These are phyloP conservation scores for Parnassius mnemosyne DNA, from an alignment of 2,888 invertebrate species.

Conservation along the genomic window DNA sequence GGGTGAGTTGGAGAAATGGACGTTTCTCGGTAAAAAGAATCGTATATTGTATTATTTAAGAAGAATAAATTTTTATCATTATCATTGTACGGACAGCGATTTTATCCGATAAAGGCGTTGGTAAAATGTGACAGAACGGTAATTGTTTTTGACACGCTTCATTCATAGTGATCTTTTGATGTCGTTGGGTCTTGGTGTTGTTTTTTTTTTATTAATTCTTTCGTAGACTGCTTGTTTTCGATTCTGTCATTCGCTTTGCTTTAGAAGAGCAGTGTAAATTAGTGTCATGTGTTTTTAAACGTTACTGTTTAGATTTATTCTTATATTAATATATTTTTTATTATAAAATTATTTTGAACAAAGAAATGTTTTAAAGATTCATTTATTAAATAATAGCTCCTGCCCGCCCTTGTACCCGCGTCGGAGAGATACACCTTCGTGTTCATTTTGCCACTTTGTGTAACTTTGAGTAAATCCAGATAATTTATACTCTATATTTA, in stretches of 20 bases:
- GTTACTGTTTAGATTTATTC: no score
- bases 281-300: neutral
- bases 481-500: no score
- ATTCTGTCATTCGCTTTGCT: no score
- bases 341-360: no score
- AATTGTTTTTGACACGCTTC: constrained; percentile 32
- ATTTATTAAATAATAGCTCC: no score
- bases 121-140: constrained; percentile 29
- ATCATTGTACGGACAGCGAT: constrained; percentile 17
- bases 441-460: no score
- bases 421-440: no score
- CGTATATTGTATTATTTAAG: constrained; percentile 60
- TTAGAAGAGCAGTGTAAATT: no score
- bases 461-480: no score
- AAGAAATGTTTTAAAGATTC: no score
- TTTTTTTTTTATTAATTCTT: neutral
- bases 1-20: constrained; percentile 55
- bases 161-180: constrained; percentile 13
- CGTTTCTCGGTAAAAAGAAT: constrained; percentile 57
- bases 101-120: constrained; percentile 30
- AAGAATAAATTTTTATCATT: constrained; percentile 55
- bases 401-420: no score
- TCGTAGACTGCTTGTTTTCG: neutral
- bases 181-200: neutral
- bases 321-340: no score